Base-by-base conservation (phyloP, 2,113 vertebrate genomes). In the Hydrolagus affinis region DNA sequence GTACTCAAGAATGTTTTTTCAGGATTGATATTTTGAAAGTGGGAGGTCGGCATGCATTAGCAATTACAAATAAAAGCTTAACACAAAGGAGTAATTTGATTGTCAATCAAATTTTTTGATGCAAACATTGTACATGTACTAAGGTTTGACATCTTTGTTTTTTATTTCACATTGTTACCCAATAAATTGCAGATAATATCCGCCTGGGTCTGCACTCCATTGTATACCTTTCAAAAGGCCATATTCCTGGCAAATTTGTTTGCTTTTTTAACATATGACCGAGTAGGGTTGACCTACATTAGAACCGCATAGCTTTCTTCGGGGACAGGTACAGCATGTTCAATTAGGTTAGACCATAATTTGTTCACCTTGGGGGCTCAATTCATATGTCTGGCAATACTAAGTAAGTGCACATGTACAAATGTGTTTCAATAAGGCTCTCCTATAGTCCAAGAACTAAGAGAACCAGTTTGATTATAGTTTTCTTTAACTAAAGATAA, bases 401-500 rank as follows among this genome's bases (percentile, higher is more conserved):
- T n/a, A 64, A 64, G 59, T n/a, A 64, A 64, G 59, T 80, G 60
- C 77, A 25, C 28, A 30, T 80, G 76, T 78, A 60, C 76, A 78
- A 44, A 62, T n/a, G 32, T 78, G 76, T 78, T 25, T 59, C 25
- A 56, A 60, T 76, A 32, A 60, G 28, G n/a, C 14, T 80, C 23
- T 25, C 77, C 17, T 60, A 32, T 25, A 71, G 14, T 73, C 7
- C 32, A 9, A 73, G 71, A 73, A 73, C 17, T 25, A 30, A 30
- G 71, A 32, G 32, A 30, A 14, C 44, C 44, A 44, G 1, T 44
- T 44, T 44, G 44, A 44, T 44, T 44, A 44, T 44, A 44, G 44
- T 44, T 44, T 44, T 6, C 44, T 44, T 44, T 44, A 44, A 44
- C 44, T 44, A 44, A 44, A 44, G 44, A 44, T 1, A 44, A 44